phyloP scores from a whole-genome alignment of 2,797 vertebrate genomes.

The Perdix hodgsoniae region DNA sequence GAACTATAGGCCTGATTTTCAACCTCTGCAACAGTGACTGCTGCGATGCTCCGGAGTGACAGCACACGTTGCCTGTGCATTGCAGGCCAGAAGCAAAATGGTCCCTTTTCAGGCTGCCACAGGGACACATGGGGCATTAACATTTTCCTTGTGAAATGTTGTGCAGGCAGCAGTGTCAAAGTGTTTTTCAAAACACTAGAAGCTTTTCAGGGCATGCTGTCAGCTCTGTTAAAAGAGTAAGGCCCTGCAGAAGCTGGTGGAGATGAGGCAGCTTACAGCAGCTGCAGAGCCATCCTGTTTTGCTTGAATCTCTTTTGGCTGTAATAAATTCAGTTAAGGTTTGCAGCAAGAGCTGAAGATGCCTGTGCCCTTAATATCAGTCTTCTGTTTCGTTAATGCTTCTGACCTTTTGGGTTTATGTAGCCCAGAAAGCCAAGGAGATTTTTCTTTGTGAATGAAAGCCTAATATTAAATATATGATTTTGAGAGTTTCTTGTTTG shows the following conservation, averaged over 20 bases:
- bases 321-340: neutral
- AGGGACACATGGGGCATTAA: rapidly evolving
- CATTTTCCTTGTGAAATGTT: neutral
- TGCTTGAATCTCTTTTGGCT: neutral
- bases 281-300: neutral
- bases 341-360: neutral
- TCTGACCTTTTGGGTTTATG: neutral
- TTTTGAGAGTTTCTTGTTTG: neutral
- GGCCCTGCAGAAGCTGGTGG: neutral
- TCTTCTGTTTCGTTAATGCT: neutral
- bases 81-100: neutral
- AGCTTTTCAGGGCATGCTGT: neutral
- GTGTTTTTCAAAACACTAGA: neutral
- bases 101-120: neutral
- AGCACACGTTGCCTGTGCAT: neutral
- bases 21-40: neutral
- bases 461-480: neutral
- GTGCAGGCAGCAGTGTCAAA: neutral
- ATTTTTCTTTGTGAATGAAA: neutral
- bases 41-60: neutral
- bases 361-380: neutral
- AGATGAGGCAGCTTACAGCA: neutral
- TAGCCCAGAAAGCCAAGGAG: neutral
- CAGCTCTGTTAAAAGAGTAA: neutral
- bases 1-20: too few relatives aligned